Percentiles rank a stretch among this genome's conserved stretches.
phyloP scores from a whole-genome alignment of 2,888 invertebrate species.

The Pammene fasciana region DNA sequence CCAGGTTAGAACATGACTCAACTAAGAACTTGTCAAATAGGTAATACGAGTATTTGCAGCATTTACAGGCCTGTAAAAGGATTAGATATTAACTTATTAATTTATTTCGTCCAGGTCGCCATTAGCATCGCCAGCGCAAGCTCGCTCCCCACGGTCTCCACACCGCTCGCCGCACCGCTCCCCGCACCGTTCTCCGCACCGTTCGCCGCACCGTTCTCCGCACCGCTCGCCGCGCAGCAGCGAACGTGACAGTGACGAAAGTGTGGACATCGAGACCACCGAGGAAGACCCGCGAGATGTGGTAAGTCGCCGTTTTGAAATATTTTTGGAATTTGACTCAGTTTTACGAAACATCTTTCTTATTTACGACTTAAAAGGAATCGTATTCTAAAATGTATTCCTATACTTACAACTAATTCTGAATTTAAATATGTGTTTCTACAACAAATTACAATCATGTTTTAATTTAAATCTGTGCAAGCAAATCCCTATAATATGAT shows the following conservation, averaged over 20 bases:
- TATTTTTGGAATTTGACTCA: background rate
- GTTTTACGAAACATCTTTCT: no score
- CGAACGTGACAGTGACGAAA: slow-evolving; percentile 89
- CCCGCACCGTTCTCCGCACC: slow-evolving; percentile 8
- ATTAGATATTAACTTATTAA: background rate
- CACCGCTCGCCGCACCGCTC: slow-evolving; percentile 8
- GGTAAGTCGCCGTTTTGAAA: slow-evolving; percentile 56
- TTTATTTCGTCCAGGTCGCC: slow-evolving; percentile 57
- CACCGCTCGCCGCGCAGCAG: slow-evolving; percentile 68
- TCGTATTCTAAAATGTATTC: no score
- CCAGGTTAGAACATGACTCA: slow-evolving; percentile 55
- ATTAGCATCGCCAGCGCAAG: slow-evolving; percentile 60
- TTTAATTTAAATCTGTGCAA: no score
- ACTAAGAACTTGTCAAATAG: no score
- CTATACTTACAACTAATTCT: no score
- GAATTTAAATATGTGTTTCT: no score
- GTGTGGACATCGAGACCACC: slow-evolving; percentile 94
- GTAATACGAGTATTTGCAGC: no score
- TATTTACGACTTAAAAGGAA: no score
- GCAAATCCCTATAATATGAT: no score
- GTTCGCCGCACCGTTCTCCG: slow-evolving; percentile 58
- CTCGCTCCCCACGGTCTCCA: slow-evolving; percentile 35
- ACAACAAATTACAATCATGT: no score
- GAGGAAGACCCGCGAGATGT: slow-evolving; percentile 86
- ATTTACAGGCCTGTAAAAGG: no score